Percentiles rank a stretch among this genome's conserved stretches.
Evolutionary conservation across 1,140 invertebrate species (phyloP).

Genomic region (Bombus pascuorum): DNA sequence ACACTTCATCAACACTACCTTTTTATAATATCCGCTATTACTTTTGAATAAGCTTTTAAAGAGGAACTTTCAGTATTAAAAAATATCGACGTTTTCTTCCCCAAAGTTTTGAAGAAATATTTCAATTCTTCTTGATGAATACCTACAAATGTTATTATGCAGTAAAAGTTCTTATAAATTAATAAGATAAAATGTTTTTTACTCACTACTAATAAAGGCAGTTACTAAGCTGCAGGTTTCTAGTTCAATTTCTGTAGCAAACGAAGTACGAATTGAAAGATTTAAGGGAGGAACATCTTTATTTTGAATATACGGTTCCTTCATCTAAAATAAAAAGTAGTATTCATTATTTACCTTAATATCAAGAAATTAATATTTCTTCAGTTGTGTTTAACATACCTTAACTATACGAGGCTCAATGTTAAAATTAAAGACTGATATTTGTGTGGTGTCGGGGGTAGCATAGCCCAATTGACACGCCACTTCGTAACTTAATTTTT

Average conservation of each 20-base stretch:
- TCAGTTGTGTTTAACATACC: slow-evolving; percentile 35
- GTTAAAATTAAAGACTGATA: slow-evolving; percentile 63
- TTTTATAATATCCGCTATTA: slow-evolving; percentile 87
- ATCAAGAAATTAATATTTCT: background rate
- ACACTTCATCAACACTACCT: slow-evolving; percentile 79
- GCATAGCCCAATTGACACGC: slow-evolving; percentile 73
- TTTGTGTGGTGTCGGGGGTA: slow-evolving; percentile 67
- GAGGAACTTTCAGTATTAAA: slow-evolving; percentile 85
- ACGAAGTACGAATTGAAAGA: slow-evolving; percentile 83
- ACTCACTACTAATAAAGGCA: slow-evolving; percentile 86
- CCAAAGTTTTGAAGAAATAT: slow-evolving; percentile 87
- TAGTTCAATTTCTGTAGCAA: slow-evolving; percentile 86
- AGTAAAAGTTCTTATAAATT: background rate
- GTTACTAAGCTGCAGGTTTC: slow-evolving; percentile 88
- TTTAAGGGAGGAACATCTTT: slow-evolving; percentile 84
- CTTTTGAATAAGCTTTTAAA: slow-evolving; percentile 85
- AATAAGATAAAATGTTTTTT: background rate
- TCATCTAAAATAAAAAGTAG: slow-evolving; percentile 74
- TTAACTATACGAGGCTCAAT: slow-evolving; percentile 53
- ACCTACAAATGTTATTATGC: slow-evolving; percentile 75
- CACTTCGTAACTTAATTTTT: slow-evolving; percentile 72
- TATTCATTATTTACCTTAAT: no score
- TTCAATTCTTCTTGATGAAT: slow-evolving; percentile 87
- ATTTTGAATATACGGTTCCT: slow-evolving; percentile 80
- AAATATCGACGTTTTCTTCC: slow-evolving; percentile 85